Percentiles rank a stretch among this genome's conserved stretches.
phyloP scores from a whole-genome alignment of 2,797 vertebrate species.

The Helarctos malayanus region DNA sequence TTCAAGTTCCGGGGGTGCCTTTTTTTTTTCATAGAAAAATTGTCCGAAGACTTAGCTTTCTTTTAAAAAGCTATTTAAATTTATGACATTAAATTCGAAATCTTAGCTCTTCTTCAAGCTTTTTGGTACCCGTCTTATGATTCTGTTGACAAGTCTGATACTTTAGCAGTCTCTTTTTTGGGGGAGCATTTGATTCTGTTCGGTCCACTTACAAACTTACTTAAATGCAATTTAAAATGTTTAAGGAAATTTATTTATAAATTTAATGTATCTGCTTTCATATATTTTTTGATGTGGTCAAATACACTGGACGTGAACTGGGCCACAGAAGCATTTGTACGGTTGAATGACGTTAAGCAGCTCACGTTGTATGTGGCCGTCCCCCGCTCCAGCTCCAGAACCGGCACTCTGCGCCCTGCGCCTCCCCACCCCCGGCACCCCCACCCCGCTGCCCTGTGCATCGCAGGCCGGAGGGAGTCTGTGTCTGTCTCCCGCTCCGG shows the following conservation, averaged over 20 bases:
- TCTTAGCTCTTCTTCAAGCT: neutral
- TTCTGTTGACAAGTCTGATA: neutral
- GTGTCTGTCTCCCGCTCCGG: neutral
- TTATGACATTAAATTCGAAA: neutral
- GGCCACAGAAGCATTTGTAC: neutral
- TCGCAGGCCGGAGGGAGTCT: neutral
- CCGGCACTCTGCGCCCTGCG: accelerated
- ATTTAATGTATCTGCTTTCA: neutral
- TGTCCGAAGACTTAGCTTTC: neutral
- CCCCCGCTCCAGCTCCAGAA: neutral
- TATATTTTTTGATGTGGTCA: neutral
- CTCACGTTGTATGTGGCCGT: neutral
- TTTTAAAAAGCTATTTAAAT: neutral
- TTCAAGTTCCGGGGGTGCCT: neutral
- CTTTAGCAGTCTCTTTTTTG: neutral
- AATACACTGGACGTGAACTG: neutral
- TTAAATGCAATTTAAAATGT: neutral
- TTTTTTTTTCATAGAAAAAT: neutral
- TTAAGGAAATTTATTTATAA: neutral
- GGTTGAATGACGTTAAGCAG: accelerated
- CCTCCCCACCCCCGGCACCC: neutral
- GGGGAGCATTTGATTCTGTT: neutral
- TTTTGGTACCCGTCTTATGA: neutral
- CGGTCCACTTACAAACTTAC: neutral
- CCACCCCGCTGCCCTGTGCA: neutral